phyloP scores from a whole-genome alignment of 1,140 invertebrate species.

The Danaus plexippus region DNA sequence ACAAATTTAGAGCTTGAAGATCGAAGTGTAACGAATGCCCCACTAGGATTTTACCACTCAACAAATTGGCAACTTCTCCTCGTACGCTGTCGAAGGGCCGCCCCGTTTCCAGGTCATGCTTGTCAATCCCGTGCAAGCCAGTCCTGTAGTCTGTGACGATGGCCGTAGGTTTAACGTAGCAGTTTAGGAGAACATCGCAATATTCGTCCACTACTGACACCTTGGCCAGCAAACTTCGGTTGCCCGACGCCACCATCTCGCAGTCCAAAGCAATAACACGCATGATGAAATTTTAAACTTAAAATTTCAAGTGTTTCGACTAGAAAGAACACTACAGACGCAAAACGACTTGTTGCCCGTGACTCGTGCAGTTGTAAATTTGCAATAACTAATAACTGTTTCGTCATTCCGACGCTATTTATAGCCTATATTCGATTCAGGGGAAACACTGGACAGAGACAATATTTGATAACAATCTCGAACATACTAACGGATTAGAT shows the following conservation, averaged over 20 bases:
- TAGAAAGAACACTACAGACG: too few species aligned
- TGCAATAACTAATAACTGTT: too few species aligned
- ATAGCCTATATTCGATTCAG: too few species aligned
- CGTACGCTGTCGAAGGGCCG: slow-evolving; percentile 8
- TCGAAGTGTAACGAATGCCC: slow-evolving; percentile 2
- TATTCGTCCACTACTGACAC: slow-evolving; percentile 19
- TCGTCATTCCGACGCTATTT: too few species aligned
- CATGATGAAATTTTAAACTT: too few species aligned
- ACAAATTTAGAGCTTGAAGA: too few species aligned
- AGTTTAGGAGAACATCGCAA: slow-evolving; percentile 7
- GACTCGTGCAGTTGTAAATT: too few species aligned
- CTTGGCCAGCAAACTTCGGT: slow-evolving; percentile 15
- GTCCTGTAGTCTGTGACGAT: slow-evolving; percentile 16
- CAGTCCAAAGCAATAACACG: slow-evolving; percentile 17
- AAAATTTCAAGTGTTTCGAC: too few species aligned
- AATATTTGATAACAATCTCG: too few species aligned
- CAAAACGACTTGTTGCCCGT: too few species aligned
- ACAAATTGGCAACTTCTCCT: slow-evolving; percentile 3
- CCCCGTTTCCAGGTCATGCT: slow-evolving; percentile 8
- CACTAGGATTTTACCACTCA: slow-evolving; percentile 15
- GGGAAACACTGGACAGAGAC: too few species aligned
- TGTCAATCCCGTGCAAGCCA: slow-evolving; percentile 12
- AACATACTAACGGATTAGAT: too few species aligned
- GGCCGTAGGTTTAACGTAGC: slow-evolving; percentile 20
- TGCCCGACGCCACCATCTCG: slow-evolving; percentile 23